A percentile compares a stretch with the other conserved stretches of the same genome.
phyloP scores from a whole-genome alignment of 2,797 vertebrate species.

The Melanotaenia maccullochi region DNA sequence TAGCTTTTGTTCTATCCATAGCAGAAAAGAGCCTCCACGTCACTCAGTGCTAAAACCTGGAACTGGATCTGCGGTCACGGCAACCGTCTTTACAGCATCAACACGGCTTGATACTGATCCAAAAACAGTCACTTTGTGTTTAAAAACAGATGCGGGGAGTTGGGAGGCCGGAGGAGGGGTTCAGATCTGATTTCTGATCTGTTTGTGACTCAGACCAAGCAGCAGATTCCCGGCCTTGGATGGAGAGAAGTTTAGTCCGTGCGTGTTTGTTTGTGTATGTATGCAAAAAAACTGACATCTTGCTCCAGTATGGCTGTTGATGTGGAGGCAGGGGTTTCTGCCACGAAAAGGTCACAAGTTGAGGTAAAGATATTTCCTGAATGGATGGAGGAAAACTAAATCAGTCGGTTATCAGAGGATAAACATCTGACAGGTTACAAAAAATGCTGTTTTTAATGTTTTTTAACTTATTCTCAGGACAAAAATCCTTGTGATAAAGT shows the following conservation, averaged over 20 bases:
- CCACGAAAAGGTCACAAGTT: slow-evolving; percentile 84
- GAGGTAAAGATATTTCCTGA: slow-evolving; percentile 85
- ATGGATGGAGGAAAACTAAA: slow-evolving; percentile 5
- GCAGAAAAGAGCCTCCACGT: slow-evolving; percentile 84
- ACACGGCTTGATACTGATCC: slow-evolving; percentile 72
- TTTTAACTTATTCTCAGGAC: background rate
- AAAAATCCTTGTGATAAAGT: background rate
- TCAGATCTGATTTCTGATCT: slow-evolving; percentile 57
- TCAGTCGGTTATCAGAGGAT: background rate
- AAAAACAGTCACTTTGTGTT: slow-evolving; percentile 72
- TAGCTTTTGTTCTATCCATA: slow-evolving; percentile 85
- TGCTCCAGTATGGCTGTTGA: slow-evolving; percentile 85
- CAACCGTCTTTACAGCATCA: slow-evolving; percentile 73
- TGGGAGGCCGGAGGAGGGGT: slow-evolving; percentile 3
- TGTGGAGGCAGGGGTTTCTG: slow-evolving; percentile 82
- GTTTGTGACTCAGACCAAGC: slow-evolving; percentile 67
- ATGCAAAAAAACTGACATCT: slow-evolving; percentile 78
- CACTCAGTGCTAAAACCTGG: slow-evolving; percentile 83
- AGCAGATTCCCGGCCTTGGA: slow-evolving; percentile 63
- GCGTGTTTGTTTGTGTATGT: slow-evolving; percentile 51
- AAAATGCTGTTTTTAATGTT: no score
- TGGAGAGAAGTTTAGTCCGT: slow-evolving; percentile 62
- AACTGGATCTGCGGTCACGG: slow-evolving; percentile 78
- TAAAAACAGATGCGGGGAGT: slow-evolving; percentile 58
- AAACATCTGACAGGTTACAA: background rate